A percentile compares a stretch with the other conserved stretches of the same genome.
Evolutionary conservation across 2,797 vertebrate species (phyloP).

Genomic region (Anisognathus igniventris): DNA sequence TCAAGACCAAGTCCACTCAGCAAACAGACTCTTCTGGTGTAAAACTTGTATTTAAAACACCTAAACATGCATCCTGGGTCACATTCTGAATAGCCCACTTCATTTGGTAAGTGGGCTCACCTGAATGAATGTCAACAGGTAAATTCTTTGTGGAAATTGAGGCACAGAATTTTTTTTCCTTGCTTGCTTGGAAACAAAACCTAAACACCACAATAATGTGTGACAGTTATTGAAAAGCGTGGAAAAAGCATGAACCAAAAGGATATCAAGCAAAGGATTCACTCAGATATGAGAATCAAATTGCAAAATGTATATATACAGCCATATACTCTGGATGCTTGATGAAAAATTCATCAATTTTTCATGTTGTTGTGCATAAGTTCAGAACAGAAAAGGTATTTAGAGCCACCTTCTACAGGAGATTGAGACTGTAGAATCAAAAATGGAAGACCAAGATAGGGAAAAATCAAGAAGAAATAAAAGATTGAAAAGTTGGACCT

Average conservation of each 20-base stretch:
- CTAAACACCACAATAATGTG: not conserved
- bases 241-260: not conserved
- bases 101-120: not conserved
- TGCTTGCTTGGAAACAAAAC: not conserved
- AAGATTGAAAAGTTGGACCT: not conserved
- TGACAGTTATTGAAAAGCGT: not conserved
- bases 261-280: not conserved
- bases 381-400: not conserved
- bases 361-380: not conserved
- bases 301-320: not conserved
- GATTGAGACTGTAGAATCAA: not conserved
- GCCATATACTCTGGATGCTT: not conserved
- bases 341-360: not conserved
- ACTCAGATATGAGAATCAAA: not conserved
- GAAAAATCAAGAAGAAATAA: not conserved
- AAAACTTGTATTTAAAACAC: not conserved
- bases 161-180: not conserved
- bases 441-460: not conserved
- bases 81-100: not conserved
- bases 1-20: not conserved
- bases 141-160: not conserved
- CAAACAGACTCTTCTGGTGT: not conserved
- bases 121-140: not conserved
- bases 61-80: not conserved
- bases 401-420: not conserved